These are phyloP conservation scores for Danio jaintianensis DNA, from an alignment of 2,797 vertebrate species.

Conservation along the genomic window DNA sequence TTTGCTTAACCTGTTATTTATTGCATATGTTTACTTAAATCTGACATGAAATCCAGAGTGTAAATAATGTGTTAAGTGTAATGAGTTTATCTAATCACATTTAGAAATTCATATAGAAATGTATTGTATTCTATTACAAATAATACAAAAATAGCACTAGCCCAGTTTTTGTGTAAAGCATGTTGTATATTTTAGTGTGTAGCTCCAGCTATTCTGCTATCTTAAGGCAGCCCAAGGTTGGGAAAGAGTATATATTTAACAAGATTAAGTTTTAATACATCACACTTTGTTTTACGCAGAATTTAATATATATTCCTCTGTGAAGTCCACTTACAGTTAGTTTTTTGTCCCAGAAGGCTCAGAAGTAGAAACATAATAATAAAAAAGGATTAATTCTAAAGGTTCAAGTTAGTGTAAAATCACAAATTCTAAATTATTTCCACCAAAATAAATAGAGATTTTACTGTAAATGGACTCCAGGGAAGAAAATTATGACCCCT, in stretches of 20 bases:
- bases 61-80: no score
- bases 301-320: neutral
- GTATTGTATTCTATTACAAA: neutral
- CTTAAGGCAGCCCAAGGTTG: neutral
- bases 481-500: neutral
- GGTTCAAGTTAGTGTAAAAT: neutral
- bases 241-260: neutral
- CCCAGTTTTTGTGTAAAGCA: neutral
- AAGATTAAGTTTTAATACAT: neutral
- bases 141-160: neutral
- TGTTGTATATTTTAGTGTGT: neutral
- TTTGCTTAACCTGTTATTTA: no score
- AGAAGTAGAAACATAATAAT: neutral
- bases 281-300: neutral
- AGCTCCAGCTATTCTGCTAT: neutral
- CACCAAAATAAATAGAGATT: neutral
- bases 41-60: no score
- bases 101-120: no score
- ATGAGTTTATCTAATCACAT: no score
- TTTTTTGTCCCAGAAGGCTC: neutral
- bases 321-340: neutral
- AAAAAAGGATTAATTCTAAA: neutral
- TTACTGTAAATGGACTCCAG: neutral
- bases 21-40: no score
- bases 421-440: neutral